Percentiles rank a stretch among this genome's conserved stretches.
These are phyloP conservation scores for Formica aserva DNA, from an alignment of 2,888 invertebrate genomes.

Conservation along the genomic window DNA sequence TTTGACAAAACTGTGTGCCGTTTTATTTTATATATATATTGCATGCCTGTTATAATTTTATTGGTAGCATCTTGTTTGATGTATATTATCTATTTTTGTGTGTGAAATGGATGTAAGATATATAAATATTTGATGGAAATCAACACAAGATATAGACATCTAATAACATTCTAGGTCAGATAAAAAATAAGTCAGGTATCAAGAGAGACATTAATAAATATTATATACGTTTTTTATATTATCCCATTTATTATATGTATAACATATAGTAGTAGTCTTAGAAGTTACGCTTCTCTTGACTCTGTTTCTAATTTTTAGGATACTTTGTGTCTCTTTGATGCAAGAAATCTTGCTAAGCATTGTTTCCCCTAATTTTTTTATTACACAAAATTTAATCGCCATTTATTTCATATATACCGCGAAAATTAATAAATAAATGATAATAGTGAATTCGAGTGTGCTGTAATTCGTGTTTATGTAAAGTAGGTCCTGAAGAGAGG, in stretches of 20 bases:
- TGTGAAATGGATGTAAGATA: neutral
- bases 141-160: neutral
- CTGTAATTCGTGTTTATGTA: neutral
- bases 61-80: neutral
- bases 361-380: neutral
- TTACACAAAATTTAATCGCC: neutral
- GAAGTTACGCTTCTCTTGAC: neutral
- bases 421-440: slow-evolving; percentile 7
- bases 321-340: neutral
- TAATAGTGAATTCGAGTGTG: neutral
- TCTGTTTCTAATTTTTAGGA: neutral
- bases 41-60: slow-evolving; percentile 22
- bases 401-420: neutral
- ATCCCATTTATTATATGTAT: neutral
- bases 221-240: neutral
- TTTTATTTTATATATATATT: neutral
- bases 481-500: slow-evolving; percentile 8
- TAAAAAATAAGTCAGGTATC: neutral
- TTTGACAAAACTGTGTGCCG: slow-evolving; percentile 5
- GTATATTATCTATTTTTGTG: neutral
- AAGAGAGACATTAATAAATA: slow-evolving; percentile 4
- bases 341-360: neutral
- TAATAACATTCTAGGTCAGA: neutral
- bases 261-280: neutral
- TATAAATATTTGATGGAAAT: neutral